Evolutionary conservation across 2,888 invertebrate species (phyloP).

Genomic region (Chrysomela aeneicollis): DNA sequence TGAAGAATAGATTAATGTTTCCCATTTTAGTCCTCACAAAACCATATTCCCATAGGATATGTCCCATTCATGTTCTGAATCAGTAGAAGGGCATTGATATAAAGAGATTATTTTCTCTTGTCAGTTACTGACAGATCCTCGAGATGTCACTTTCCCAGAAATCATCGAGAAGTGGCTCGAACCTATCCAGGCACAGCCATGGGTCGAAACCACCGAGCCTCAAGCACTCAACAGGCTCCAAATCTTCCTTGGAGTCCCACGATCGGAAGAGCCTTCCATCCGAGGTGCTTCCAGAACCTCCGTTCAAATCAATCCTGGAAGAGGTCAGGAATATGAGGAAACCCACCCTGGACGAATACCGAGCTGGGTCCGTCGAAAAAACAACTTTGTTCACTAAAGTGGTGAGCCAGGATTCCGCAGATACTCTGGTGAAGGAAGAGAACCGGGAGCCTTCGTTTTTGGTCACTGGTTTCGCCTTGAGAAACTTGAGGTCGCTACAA

Average conservation of each 20-base stretch:
- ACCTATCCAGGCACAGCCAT: not conserved
- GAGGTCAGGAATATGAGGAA: not conserved
- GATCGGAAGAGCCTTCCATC: not conserved
- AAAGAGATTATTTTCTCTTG: too few species aligned
- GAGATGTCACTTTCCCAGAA: not conserved
- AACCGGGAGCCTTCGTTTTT: slow-evolving; percentile 44
- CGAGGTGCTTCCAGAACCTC: not conserved
- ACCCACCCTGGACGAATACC: slow-evolving; percentile 1
- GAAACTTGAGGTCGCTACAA: slow-evolving; percentile 51
- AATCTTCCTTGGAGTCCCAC: not conserved
- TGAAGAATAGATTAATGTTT: too few species aligned
- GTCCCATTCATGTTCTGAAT: too few species aligned
- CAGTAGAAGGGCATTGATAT: too few species aligned
- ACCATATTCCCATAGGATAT: too few species aligned
- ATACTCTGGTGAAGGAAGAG: slow-evolving; percentile 17
- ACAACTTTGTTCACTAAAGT: slow-evolving; percentile 13
- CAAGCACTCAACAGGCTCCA: not conserved
- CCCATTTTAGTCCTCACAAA: too few species aligned
- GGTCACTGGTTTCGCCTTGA: slow-evolving; percentile 52
- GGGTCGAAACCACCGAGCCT: not conserved
- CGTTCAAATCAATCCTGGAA: not conserved
- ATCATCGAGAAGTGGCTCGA: not conserved
- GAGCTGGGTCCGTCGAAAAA: not conserved
- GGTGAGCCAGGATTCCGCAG: slow-evolving; percentile 16
- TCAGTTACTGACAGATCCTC: not conserved